Base-by-base conservation (phyloP, 2,113 vertebrate species). In the Polyodon spathula region DNA sequence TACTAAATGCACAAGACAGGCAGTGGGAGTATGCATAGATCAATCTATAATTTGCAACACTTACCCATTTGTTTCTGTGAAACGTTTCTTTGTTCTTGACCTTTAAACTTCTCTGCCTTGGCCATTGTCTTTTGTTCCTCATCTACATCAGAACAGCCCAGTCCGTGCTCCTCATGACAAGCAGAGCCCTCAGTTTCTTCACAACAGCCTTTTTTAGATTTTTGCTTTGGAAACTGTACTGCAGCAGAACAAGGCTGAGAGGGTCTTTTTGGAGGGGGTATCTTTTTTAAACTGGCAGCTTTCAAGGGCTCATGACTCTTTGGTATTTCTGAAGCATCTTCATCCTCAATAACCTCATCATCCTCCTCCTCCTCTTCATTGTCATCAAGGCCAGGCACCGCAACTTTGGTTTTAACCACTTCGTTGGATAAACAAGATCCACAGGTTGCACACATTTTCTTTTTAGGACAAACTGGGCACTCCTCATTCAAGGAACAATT, bases 391-490 rank as follows among this genome's bases (percentile, higher is more conserved):
- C 68, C 76, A 37, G 66, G 27, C 53, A 59, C 54, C 56, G 63
- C 66, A 6, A 11, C 50, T 68, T 73, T 79, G 63, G 48, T 65
- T 62, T 74, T 64, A 0, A 40, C 46, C 0, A 12, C 10, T 2
- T 66, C 71, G 55, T 77, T 83, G 0, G 68, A 61, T 0, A 85
- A 37, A 17, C 53, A 73, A 14, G 76, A 80, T 11, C 86, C 86
- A 27, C 86, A 88, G 40, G 77, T 82, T 37, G 76, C 64, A 8
- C 86, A 88, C 39, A 66, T 42, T 1, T 65, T 66, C 64, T 59
- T 73, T 65, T 75, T 79, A 0, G 66, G 63, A 11, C 74, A 68
- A 0, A 65, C 50, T 8, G 58, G 63, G 74, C 80, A 76, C 1
- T 80, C 67, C 11, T 71, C 46, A 10, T 37, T 39, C 10, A 62